Percentiles rank a stretch among this genome's conserved stretches.
These are phyloP conservation scores for Pipistrellus kuhlii DNA, from an alignment of 2,797 vertebrate genomes.

Conservation along the genomic window DNA sequence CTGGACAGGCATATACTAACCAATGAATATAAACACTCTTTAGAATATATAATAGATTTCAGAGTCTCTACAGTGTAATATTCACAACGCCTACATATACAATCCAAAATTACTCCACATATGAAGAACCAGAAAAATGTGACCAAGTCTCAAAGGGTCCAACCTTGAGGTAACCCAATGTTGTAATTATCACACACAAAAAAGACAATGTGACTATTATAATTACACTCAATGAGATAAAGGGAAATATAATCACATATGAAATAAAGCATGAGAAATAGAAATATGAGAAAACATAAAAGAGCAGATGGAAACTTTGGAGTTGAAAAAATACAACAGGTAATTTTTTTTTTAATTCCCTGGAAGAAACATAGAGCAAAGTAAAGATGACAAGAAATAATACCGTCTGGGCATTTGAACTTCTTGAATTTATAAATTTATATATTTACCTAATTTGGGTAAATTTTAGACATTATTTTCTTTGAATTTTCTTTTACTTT, in stretches of 20 bases:
- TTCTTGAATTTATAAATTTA: too few species aligned
- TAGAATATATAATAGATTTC: background rate
- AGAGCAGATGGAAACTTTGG: background rate
- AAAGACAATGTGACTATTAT: background rate
- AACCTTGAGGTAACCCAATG: background rate
- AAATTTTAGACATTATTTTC: too few species aligned
- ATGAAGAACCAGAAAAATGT: constrained; percentile 1
- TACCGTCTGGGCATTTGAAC: too few species aligned
- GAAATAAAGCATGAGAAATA: background rate
- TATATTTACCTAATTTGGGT: too few species aligned
- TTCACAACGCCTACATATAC: background rate
- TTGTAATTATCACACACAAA: background rate
- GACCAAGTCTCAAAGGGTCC: background rate
- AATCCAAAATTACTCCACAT: constrained; percentile 35
- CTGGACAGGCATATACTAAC: background rate
- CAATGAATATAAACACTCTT: background rate
- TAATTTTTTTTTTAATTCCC: background rate
- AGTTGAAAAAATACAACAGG: background rate
- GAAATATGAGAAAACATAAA: background rate
- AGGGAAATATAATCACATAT: background rate
- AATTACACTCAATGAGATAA: background rate
- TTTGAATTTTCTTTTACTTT: too few species aligned
- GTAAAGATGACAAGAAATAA: background rate
- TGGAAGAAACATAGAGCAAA: background rate
- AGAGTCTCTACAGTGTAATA: background rate